Evolutionary conservation across 1,140 invertebrate genomes (phyloP).

Genomic region (Helicoverpa armigera): DNA sequence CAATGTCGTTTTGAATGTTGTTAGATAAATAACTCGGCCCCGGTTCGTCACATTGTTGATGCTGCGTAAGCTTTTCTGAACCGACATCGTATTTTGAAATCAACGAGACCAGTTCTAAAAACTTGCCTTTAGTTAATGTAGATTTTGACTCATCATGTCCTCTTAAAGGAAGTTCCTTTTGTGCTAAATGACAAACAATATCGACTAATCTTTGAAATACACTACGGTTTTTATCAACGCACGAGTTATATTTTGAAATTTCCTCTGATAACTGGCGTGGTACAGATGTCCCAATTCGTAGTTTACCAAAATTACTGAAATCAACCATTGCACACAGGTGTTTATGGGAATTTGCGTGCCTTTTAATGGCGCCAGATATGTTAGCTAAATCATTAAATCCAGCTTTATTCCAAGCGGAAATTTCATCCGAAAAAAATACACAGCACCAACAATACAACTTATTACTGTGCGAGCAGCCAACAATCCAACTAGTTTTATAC

Average conservation of each 20-base stretch:
- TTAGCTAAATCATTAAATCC: background rate
- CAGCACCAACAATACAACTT: background rate
- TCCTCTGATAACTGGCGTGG: background rate
- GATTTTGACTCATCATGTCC: background rate
- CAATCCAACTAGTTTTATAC: conserved; percentile 9
- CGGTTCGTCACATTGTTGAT: background rate
- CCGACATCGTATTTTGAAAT: background rate
- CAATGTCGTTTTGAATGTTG: conserved; percentile 51
- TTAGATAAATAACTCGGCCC: conserved; percentile 37
- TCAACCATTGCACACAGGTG: conserved; percentile 1
- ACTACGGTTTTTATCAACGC: conserved; percentile 12
- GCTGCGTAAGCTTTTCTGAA: background rate
- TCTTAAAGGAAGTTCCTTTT: conserved; percentile 6
- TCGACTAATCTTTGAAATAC: conserved; percentile 5
- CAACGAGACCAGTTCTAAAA: background rate
- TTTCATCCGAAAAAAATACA: background rate
- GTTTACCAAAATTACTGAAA: background rate
- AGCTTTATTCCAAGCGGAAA: background rate
- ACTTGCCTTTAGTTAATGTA: conserved; percentile 4
- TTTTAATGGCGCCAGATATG: conserved; percentile 5
- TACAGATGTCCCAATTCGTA: background rate
- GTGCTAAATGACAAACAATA: conserved; percentile 4
- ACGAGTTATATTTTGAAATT: background rate
- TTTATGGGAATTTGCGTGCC: background rate
- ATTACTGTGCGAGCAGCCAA: background rate